Evolutionary conservation across 2,797 vertebrate genomes (phyloP).

Genomic region (Tachyglossus aculeatus): DNA sequence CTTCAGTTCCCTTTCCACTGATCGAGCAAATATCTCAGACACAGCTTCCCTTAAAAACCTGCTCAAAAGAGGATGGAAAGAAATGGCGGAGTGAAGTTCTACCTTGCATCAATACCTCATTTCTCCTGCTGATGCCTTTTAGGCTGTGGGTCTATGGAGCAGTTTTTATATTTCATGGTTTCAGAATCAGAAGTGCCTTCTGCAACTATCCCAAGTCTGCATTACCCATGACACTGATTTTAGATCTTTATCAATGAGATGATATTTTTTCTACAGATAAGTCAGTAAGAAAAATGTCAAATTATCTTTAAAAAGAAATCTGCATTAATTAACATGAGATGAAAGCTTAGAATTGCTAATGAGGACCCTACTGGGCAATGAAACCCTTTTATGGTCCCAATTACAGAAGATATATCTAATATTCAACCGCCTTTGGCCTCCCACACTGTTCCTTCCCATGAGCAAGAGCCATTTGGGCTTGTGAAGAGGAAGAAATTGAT

Average conservation of each 20-base stretch:
- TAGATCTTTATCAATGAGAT: slow-evolving; percentile 8
- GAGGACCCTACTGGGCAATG: not conserved
- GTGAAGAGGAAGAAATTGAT: slow-evolving; percentile 18
- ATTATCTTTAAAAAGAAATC: not conserved
- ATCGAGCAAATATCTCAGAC: no score
- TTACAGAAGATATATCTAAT: not conserved
- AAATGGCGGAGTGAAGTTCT: no score
- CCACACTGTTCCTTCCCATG: not conserved
- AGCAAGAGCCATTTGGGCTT: slow-evolving; percentile 14
- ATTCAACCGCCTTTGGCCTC: not conserved
- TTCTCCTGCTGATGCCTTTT: no score
- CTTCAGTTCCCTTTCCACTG: no score
- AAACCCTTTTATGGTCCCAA: not conserved
- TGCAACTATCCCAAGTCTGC: not conserved
- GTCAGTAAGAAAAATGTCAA: not conserved
- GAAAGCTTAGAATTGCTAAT: not conserved
- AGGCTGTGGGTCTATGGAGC: no score
- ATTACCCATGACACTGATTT: not conserved
- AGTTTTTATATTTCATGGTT: no score
- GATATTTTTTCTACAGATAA: slow-evolving; percentile 8
- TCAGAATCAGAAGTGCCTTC: no score
- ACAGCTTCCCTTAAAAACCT: no score
- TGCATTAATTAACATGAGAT: not conserved
- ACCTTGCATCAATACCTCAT: no score
- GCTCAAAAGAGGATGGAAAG: no score